Conservation (phyloP, 2,797 vertebrate genomes). For the Champsocephalus gunnari region DNA sequence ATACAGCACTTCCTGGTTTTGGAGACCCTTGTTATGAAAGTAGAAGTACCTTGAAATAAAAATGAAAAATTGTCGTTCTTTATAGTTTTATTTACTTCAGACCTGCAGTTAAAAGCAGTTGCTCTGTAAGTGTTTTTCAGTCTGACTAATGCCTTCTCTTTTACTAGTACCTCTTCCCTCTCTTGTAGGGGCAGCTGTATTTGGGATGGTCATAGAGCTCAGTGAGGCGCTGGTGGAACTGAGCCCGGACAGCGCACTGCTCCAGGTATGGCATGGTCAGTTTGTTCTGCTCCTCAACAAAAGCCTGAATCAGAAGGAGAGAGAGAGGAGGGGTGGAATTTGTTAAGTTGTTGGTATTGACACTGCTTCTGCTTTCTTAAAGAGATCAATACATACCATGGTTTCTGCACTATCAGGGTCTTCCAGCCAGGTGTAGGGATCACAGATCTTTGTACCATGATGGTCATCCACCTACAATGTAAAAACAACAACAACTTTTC, state of each 20-base stretch:
- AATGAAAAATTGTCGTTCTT: neutral
- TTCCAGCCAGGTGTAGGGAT: constrained; percentile 84
- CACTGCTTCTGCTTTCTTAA: neutral
- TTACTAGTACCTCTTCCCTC: constrained; percentile 75
- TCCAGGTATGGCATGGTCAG: constrained; percentile 85
- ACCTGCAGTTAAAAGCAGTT: neutral
- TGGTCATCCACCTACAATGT: constrained; percentile 78
- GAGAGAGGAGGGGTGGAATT: neutral
- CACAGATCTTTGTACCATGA: constrained; percentile 77
- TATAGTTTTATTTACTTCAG: neutral
- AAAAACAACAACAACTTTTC: neutral
- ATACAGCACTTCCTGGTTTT: constrained; percentile 85
- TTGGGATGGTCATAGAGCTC: constrained; percentile 86
- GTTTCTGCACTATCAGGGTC: constrained; percentile 81
- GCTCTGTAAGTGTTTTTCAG: neutral
- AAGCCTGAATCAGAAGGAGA: constrained; percentile 67
- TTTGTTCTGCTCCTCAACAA: constrained; percentile 85
- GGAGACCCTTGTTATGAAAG: constrained; percentile 84
- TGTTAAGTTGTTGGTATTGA: neutral
- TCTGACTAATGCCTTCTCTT: neutral
- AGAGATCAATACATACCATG: constrained; percentile 56
- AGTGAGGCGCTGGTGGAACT: constrained; percentile 82
- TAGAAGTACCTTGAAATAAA: constrained; percentile 82
- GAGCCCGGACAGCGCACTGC: constrained; percentile 68
- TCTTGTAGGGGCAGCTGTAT: constrained; percentile 87